Percentiles rank a stretch among this genome's conserved stretches.
phyloP scores from a whole-genome alignment of 2,113 vertebrate species.

The Colaptes auratus region DNA sequence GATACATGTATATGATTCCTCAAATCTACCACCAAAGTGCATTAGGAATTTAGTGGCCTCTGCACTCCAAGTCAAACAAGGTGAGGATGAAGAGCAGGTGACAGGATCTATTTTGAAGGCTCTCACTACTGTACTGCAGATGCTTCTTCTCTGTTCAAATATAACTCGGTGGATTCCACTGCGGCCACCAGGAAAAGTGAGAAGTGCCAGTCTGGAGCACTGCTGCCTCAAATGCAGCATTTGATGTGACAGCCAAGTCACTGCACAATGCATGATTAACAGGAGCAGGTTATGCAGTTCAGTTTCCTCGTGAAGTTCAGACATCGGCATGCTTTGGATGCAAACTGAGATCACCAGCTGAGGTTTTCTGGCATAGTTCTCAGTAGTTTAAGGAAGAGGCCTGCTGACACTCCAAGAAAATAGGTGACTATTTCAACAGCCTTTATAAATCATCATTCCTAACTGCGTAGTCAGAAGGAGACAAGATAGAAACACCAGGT shows the following conservation, averaged over 20 bases:
- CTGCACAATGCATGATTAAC: background rate
- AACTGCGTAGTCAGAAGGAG: background rate
- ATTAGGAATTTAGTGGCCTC: background rate
- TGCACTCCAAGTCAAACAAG: background rate
- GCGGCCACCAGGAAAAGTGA: background rate
- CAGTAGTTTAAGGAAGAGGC: conserved; percentile 21
- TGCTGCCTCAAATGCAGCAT: background rate
- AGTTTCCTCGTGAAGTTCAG: conserved; percentile 6
- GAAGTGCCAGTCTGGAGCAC: conserved; percentile 22
- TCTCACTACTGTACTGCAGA: conserved; percentile 5
- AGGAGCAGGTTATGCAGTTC: background rate
- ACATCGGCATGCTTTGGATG: conserved; percentile 15
- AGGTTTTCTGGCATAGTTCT: conserved; percentile 35
- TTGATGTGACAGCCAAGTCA: conserved; percentile 9
- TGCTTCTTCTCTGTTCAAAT: background rate
- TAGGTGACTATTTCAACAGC: conserved; percentile 20
- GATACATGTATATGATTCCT: background rate
- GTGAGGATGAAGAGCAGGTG: conserved; percentile 11
- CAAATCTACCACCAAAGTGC: background rate
- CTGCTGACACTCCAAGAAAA: conserved; percentile 55
- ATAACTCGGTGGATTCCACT: conserved; percentile 8
- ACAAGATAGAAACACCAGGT: background rate
- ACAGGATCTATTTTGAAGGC: background rate
- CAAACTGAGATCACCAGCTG: conserved; percentile 52
- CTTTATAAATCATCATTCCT: conserved; percentile 29